Base-by-base conservation (phyloP, 1,140 invertebrate genomes). In the Mizuhopecten yessoensis region DNA sequence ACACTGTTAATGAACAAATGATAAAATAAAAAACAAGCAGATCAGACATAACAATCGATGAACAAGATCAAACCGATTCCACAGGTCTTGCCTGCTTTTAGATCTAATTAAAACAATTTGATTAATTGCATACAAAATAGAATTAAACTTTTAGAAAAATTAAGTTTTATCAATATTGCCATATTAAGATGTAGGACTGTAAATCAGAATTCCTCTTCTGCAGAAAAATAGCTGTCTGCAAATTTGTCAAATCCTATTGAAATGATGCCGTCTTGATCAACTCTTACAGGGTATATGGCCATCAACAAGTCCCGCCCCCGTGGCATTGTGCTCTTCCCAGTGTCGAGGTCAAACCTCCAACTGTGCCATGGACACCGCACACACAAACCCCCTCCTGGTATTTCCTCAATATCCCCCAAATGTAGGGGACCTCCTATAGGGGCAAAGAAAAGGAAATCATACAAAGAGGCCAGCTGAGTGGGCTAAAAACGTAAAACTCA, bases 281-380 rank as follows among this genome's bases (percentile, higher is more conserved):
- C 91, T 86, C 23, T 93, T 11, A 94, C 93, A 57, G 92, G 92
- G 90, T 93, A 95, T 20, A 93, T 89, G 23, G 89, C 34, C 10
- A 93, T 91, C 0, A 10, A 34, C 34, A 90, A 34, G 36, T 90
- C 75, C 23, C 90, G 57, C 29, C 92, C 86, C 75, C 90, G 90
- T n/a, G 94, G 94, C 34, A 89, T 88, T 57, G 86, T 57, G 17
- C 92, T 39, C 33, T 93, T 39, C 29, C 95, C 95, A 20, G 91
- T 94, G 23, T 92, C 57, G 33, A 96, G 88, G 42, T 94, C 94
- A 93, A 96, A 94, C 33, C 87, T 92, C 95, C 95, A 96, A 45
- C 94, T 93, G 87, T 96, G 95, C 94, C 94, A 95, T 11, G 95
- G 95, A 93, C 95, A 96, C 2, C 93, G 90, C 5, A 96, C 94